Base-by-base conservation (phyloP, 2,797 vertebrate species). In the Neosilurus mollespiculum region DNA sequence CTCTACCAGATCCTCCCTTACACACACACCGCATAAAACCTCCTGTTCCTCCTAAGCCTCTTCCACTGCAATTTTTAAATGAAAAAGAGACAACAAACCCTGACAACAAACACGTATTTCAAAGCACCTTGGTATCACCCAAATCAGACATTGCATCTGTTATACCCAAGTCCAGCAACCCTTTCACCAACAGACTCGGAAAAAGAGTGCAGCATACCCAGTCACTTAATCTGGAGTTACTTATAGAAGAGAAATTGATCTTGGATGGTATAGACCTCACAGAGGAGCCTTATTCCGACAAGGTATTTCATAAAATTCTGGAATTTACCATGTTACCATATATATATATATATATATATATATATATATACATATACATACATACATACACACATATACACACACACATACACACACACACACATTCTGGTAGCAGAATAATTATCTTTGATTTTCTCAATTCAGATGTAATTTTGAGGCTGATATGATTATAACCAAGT, bases 261-360 rank as follows among this genome's bases (percentile, higher is more conserved):
- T 89, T 90, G 0, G 96, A 96, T 88, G 92, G 91, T 65, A 93
- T 93, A 8, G 94, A 96, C 82, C 94, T 96, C 84, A 96, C 94
- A 0, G 92, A 93, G 83, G 93, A 97, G 82, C 94, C 95, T 0
- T 96, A 95, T 88, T 95, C 95, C 77, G 94, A 95, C 86, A 94
- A 95, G 92, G 94, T 95, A 82, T 34, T 56, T 83, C 18, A 66
- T 11, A 73, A 67, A 0, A 62, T 81, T 20, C 37, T n/a, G 20
- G 20, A 64, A 43, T 61, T 43, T 7, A 43, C 22, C 16, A 75
- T 59, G 20, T 37, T 30, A 30, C 30, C 30, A 30, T 30, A n/a
- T n/a, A n/a, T n/a, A n/a, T n/a, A n/a, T n/a, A n/a, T n/a, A n/a
- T n/a, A n/a, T n/a, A n/a, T n/a, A n/a, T n/a, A n/a, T n/a, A n/a